Base-by-base conservation (phyloP, 1,140 invertebrate genomes). In the Ectropis grisescens region DNA sequence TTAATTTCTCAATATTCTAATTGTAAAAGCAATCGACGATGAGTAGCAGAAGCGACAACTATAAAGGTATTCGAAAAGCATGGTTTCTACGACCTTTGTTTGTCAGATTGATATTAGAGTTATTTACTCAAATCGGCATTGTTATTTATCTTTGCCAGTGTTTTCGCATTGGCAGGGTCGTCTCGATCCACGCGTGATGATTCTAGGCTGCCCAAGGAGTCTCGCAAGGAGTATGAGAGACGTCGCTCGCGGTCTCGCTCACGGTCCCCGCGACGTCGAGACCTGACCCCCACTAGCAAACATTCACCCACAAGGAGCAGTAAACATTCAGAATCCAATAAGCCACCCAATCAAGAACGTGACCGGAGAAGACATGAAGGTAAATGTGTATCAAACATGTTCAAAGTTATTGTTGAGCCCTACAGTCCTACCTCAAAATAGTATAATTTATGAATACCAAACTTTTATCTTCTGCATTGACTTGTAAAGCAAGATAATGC, bases 131-230 rank as follows among this genome's bases (percentile, higher is more conserved):
- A 50, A 62, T 62, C 48, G 64, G 60, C 66, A 65, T 58, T 60
- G 60, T 75, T 79, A 81, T 81, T 81, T 78, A 78, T 76, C 72
- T 76, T 81, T 76, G 76, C 76, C 76, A 81, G 76, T 75, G 76
- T 81, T 79, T 78, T 81, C 65, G 58, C 72, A 79, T 82, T 78
- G 74, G 69, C 79, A 83, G 79, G 82, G 78, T 82, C 79, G 58
- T 74, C 74, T 74, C 71, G 75, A 85, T 82, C 76, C 70, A 65
- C 72, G 68, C 79, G 78, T 76, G 82, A 82, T 82, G 79, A 82
- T 82, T 85, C 83, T 82, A 83, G 76, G 68, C 76, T 61, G 59
- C 49, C 57, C 54, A 82, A 56, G 46, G 54, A 65, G 45, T 9
- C 4, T 22, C 19, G 19, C 4, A 9, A 26, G 24, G 57, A 64